These are phyloP conservation scores for Pristionchus japonicus DNA, from an alignment of 2,888 invertebrate genomes.

Conservation along the genomic window DNA sequence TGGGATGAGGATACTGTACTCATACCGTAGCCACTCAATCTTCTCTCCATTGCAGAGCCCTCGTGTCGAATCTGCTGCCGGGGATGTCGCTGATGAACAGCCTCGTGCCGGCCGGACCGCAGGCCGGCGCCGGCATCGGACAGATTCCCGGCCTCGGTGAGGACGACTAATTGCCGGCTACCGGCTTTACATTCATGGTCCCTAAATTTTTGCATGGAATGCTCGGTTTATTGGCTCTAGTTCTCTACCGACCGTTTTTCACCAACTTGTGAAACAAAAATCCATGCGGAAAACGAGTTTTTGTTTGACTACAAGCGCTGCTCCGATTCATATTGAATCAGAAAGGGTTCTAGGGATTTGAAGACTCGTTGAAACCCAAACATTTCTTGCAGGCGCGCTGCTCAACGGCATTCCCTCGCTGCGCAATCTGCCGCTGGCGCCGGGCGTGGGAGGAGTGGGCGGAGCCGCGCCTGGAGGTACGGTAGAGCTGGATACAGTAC, in stretches of 20 bases:
- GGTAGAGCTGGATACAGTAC: neutral
- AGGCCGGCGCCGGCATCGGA: conserved; percentile 19
- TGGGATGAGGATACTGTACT: neutral
- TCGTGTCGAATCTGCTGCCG: conserved; percentile 24
- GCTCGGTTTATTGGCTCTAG: too few relatives aligned
- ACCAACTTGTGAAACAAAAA: too few relatives aligned
- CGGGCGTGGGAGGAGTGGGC: neutral
- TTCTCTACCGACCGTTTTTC: too few relatives aligned
- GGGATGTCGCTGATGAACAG: conserved; percentile 25
- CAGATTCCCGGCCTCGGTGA: conserved; percentile 37
- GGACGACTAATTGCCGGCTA: neutral
- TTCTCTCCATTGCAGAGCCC: neutral
- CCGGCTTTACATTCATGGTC: neutral
- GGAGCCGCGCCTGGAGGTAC: neutral
- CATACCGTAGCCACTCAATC: neutral
- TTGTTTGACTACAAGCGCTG: too few relatives aligned
- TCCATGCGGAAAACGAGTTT: too few relatives aligned
- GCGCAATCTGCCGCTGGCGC: conserved; percentile 11
- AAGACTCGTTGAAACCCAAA: too few relatives aligned
- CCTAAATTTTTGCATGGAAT: neutral
- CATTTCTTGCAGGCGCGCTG: conserved; percentile 36
- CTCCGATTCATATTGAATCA: too few relatives aligned
- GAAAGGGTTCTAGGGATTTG: too few relatives aligned
- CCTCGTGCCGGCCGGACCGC: conserved; percentile 33
- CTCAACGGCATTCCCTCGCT: conserved; percentile 27